phyloP scores from a whole-genome alignment of 2,113 vertebrate species.

The Burhinus bistriatus region DNA sequence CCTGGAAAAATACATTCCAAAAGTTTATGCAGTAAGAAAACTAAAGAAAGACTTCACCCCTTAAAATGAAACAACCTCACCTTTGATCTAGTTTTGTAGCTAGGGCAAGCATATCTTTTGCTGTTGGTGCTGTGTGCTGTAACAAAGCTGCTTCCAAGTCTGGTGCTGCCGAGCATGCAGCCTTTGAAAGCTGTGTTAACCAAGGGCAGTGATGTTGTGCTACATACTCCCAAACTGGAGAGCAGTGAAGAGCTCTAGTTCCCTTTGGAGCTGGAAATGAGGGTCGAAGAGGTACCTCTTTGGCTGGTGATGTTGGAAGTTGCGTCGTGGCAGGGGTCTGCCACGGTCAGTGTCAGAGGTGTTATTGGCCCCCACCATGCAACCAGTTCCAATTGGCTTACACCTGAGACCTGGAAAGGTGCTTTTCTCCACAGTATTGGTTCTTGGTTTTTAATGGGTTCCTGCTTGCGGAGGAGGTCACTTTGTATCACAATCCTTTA shows the following conservation, averaged over 20 bases:
- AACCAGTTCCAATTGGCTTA: background rate
- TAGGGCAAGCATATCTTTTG: background rate
- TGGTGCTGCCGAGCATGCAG: rapidly evolving
- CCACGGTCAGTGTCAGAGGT: background rate
- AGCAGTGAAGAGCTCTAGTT: background rate
- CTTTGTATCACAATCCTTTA: background rate
- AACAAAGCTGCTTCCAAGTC: background rate
- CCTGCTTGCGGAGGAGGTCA: rapidly evolving
- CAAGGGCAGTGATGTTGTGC: background rate
- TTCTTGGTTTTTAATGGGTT: background rate
- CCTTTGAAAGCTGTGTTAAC: background rate
- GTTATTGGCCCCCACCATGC: rapidly evolving
- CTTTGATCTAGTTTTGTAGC: background rate
- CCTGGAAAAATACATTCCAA: background rate
- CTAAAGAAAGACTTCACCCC: background rate
- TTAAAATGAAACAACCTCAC: background rate
- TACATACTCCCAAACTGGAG: background rate
- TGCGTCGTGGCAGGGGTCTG: background rate
- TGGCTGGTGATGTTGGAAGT: background rate
- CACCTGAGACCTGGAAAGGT: background rate
- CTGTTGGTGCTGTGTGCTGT: background rate
- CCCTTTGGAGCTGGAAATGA: background rate
- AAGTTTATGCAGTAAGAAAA: background rate
- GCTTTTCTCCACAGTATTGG: background rate
- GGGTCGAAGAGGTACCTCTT: background rate